These are phyloP conservation scores for Sympetrum striolatum DNA, from an alignment of 2,888 invertebrate species.

Conservation along the genomic window DNA sequence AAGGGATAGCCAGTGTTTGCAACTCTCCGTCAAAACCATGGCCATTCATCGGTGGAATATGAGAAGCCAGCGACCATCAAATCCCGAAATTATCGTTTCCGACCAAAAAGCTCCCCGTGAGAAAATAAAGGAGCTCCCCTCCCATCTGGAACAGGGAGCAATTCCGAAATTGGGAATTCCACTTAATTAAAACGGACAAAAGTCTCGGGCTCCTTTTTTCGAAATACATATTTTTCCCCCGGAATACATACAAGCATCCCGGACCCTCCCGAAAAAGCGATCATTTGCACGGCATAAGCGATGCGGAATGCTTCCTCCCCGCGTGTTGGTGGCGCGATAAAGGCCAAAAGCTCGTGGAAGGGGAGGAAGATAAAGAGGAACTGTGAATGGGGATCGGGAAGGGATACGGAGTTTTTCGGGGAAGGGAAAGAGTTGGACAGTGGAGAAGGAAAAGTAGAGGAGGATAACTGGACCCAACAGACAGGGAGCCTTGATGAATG, in stretches of 20 bases:
- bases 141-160: not conserved
- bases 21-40: not conserved
- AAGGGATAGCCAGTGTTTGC: not conserved
- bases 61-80: not conserved
- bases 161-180: conserved; percentile 34
- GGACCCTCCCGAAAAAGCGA: not conserved
- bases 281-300: conserved; percentile 37
- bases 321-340: conserved; percentile 38
- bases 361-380: not conserved
- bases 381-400: not conserved
- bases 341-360: conserved; percentile 6
- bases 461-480: conserved; percentile 27
- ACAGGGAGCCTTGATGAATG: conserved; percentile 45
- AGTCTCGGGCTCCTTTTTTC: conserved; percentile 1
- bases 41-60: not conserved
- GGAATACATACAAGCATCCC: not conserved
- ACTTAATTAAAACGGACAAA: conserved; percentile 42
- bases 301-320: conserved; percentile 1
- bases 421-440: not conserved
- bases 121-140: not conserved
- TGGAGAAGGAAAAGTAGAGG: not conserved
- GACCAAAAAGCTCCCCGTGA: not conserved
- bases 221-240: not conserved
- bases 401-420: not conserved
- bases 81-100: not conserved